Base-by-base conservation (phyloP, 2,888 invertebrate species). In the Caenorhabditis plicata region DNA sequence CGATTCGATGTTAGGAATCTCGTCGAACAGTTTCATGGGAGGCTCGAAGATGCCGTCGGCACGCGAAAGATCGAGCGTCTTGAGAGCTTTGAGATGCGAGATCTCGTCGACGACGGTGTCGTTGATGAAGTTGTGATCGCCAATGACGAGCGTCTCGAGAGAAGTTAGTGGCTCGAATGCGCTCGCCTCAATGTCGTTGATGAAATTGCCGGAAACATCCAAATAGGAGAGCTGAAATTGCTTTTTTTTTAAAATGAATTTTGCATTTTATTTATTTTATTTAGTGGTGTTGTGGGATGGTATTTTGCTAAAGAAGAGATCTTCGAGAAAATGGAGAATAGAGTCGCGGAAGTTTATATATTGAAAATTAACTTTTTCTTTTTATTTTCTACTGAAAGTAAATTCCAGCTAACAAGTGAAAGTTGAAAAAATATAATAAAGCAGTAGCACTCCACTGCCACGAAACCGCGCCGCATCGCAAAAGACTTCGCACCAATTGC, bases 121-220 rank as follows among this genome's bases (percentile, higher is more conserved):
- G 43, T 87, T 85, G 46, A 93, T 84, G 2, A 89, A 90, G 11
- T 92, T 92, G 75, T 91, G 88, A 80, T 91, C 90, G 5, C 79
- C 80, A 68, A 93, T 90, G 71, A 90, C 89, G 86, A 84, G 71
- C 8, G 81, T 81, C 54, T 80, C 75, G 7, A 94, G 86, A 13
- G 88, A 86, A 4, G 88, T 87, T 47, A 92, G 83, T 88, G 90
- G 77, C 9, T 89, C 87, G 82, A 93, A 92, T 46, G 91, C 90
- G 82, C 90, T 90, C 44, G 89, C 89, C 74, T 89, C 87, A 73
- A 92, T 89, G 62, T 87, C 86, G 44, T 88, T 87, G 69, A 93
- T 89, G 82, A 90, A 89, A 85, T 93, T 93, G 70, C 89, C 88
- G 82, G 91, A 90, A 74, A 93, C 86, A 13, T 88, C 88, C 41